phyloP scores from a whole-genome alignment of 2,113 vertebrate genomes.

The Mustela nigripes region DNA sequence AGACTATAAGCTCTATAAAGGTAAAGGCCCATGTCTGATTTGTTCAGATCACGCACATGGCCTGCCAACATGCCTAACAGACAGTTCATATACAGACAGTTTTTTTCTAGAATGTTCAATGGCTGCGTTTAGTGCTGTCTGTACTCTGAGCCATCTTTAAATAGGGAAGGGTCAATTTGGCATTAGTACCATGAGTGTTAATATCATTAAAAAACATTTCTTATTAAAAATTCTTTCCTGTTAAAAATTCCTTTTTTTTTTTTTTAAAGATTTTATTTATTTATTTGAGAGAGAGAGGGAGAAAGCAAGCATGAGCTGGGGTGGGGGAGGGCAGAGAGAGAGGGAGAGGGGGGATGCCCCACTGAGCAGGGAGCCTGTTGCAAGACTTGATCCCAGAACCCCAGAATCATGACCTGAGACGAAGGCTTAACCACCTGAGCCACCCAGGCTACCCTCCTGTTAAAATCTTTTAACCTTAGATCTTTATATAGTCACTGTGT shows the following conservation, averaged over 20 bases:
- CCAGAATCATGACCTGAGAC: background rate
- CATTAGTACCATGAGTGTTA: background rate
- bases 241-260: too few species aligned
- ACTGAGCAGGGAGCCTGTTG: background rate
- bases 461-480: background rate
- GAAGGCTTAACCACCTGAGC: background rate
- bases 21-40: background rate
- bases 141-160: background rate
- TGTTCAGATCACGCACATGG: background rate
- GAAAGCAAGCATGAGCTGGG: background rate
- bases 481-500: background rate
- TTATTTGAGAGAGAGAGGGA: background rate
- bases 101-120: background rate
- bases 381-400: background rate
- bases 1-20: background rate
- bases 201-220: background rate
- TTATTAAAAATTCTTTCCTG: background rate
- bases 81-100: background rate
- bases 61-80: background rate
- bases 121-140: background rate
- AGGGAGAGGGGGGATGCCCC: background rate
- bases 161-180: background rate
- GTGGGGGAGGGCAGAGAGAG: fast-evolving
- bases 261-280: background rate
- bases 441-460: background rate